Evolutionary conservation across 2,888 invertebrate species (phyloP).

Genomic region (Artemia sp.): DNA sequence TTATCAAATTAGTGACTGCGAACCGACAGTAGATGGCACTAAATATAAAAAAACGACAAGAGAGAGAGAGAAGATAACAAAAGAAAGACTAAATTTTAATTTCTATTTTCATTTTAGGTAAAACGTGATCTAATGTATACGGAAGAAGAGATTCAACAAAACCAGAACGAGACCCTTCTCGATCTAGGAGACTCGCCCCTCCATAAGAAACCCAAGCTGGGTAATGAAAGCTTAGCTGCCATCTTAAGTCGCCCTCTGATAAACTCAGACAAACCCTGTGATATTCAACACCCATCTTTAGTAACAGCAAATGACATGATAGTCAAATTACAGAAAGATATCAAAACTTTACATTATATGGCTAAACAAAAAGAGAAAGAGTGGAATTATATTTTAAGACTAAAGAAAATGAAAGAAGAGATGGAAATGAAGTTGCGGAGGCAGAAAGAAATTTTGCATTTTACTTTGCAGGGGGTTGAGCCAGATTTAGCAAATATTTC

Average conservation of each 20-base stretch:
- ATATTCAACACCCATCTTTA: neutral
- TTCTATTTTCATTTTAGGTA: neutral
- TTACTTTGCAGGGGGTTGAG: conserved; percentile 3
- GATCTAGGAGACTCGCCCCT: neutral
- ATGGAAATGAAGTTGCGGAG: conserved; percentile 37
- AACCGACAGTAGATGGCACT: no score
- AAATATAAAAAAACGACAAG: no score
- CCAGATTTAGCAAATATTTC: conserved; percentile 1
- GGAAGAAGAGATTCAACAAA: conserved; percentile 7
- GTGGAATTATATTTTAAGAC: conserved; percentile 63
- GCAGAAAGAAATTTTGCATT: conserved; percentile 14
- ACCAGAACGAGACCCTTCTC: neutral
- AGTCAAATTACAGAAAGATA: conserved; percentile 26
- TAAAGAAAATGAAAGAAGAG: conserved; percentile 70
- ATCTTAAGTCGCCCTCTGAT: conserved; percentile 8
- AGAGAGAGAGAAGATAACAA: no score
- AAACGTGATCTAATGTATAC: conserved; percentile 8
- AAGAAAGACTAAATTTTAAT: no score
- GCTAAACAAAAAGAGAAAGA: conserved; percentile 65
- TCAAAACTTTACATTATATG: conserved; percentile 51
- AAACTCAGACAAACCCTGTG: conserved; percentile 1
- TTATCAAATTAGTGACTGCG: no score
- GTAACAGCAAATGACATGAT: conserved; percentile 16
- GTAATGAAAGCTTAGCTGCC: neutral
- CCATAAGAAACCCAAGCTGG: conserved; percentile 5